These are phyloP conservation scores for Sesamia inferens DNA, from an alignment of 2,888 invertebrate genomes.

Conservation along the genomic window DNA sequence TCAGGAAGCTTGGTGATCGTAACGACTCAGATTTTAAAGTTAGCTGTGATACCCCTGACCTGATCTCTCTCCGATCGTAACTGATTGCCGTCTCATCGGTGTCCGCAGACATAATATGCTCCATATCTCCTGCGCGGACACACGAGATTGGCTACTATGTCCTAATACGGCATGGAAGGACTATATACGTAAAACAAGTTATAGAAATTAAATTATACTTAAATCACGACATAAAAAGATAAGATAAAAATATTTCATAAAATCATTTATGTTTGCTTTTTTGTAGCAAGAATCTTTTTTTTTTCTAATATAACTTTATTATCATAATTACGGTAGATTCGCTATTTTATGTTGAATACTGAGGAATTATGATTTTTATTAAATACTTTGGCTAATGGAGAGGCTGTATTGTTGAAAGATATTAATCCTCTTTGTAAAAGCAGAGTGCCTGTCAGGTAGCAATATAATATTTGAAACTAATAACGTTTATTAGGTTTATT, in stretches of 20 bases:
- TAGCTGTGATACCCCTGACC: too few species aligned
- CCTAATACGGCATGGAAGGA: too few species aligned
- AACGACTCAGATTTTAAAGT: too few species aligned
- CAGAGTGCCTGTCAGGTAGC: slow-evolving; percentile 4
- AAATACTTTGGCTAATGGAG: slow-evolving; percentile 38
- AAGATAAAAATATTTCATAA: slow-evolving; percentile 40
- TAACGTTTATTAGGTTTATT: slow-evolving; percentile 13
- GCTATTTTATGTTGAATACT: slow-evolving; percentile 52
- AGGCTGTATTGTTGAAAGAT: slow-evolving; percentile 35
- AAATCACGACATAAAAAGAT: slow-evolving; percentile 57
- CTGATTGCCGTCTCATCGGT: too few species aligned
- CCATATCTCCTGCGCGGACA: too few species aligned
- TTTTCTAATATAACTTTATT: slow-evolving; percentile 46
- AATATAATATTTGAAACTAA: slow-evolving; percentile 22
- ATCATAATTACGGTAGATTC: slow-evolving; percentile 50
- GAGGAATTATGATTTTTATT: slow-evolving; percentile 52
- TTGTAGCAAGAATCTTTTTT: slow-evolving; percentile 24
- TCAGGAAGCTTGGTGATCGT: too few species aligned
- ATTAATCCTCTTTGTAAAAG: slow-evolving; percentile 40
- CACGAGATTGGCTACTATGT: too few species aligned
- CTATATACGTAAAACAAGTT: slow-evolving; percentile 59
- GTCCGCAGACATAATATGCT: too few species aligned
- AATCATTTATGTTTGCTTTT: slow-evolving; percentile 40
- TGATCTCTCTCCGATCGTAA: too few species aligned
- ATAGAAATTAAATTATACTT: slow-evolving; percentile 62